Base-by-base conservation (phyloP, 2,797 vertebrate species). In the Brachyrhaphis roseni region DNA sequence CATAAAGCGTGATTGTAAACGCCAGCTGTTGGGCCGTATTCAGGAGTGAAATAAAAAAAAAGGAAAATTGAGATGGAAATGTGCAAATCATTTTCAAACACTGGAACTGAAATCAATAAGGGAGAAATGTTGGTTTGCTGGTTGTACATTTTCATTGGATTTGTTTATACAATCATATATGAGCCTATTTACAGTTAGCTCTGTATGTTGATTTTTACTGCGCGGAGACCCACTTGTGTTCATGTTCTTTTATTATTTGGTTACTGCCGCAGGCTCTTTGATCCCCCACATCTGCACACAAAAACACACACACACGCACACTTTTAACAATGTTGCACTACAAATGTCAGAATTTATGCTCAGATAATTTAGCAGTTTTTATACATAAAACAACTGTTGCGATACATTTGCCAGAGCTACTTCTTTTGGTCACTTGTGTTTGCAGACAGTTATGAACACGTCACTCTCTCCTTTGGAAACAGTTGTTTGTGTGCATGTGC, bases 1-100 rank as follows among this genome's bases (percentile, higher is more conserved):
- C 93, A 90, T 93, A 91, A 93, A 93, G 82, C 86, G 84, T 95
- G 94, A 96, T 96, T 95, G 93, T 95, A 94, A 91, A 94, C 87
- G 83, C 91, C 89, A 94, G 89, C 92, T 93, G 91, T 92, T 87
- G 85, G 88, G 87, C 87, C 89, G 90, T 89, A 88, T 84, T 88
- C 91, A 89, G 87, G 84, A 89, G 87, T 87, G 93, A 92, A 91
- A 91, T 80, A 93, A 94, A 89, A 91, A 94, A 91, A 91, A 90
- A 88, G 86, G 88, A 87, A 94, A 95, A 94, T 89, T 93, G 91
- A 84, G 91, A 93, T 90, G 90, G 92, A 91, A 94, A 95, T 91
- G 81, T 91, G 91, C 87, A 86, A 94, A 93, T 94, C 89, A 92
- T 95, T 95, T 94, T 90, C 91, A 87, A 94, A 94, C 91, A 93